A percentile compares a stretch with the other conserved stretches of the same genome.
phyloP scores from a whole-genome alignment of 2,113 vertebrate species.

The Trinectes maculatus region DNA sequence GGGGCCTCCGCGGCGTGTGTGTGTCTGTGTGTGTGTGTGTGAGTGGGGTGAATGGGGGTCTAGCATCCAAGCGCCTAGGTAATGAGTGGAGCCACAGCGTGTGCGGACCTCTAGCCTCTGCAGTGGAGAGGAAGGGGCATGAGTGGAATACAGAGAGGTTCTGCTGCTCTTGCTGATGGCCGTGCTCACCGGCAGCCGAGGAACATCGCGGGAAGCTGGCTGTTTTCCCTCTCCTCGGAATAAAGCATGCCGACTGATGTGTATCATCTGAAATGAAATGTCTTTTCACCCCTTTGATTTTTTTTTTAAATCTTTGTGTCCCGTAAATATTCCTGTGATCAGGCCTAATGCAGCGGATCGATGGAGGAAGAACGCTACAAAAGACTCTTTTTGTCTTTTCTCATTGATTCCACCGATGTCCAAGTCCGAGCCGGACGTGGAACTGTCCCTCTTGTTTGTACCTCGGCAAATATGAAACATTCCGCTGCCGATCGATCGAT shows the following conservation, averaged over 20 bases:
- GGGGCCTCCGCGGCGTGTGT: slow-evolving; percentile 9
- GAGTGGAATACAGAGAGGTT: slow-evolving; percentile 65
- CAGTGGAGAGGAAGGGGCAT: slow-evolving; percentile 55
- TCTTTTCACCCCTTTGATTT: neutral
- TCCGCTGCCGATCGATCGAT: no score
- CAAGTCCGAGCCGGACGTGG: no score
- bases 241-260: slow-evolving; percentile 14
- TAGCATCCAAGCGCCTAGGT: slow-evolving; percentile 66
- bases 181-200: slow-evolving; percentile 35
- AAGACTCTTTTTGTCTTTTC: no score
- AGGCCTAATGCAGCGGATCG: no score
- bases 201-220: slow-evolving; percentile 29
- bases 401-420: no score
- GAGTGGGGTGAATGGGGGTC: slow-evolving; percentile 59
- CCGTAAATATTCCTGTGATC: neutral
- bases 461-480: no score
- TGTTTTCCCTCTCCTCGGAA: slow-evolving; percentile 31
- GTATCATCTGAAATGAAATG: neutral
- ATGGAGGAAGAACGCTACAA: no score
- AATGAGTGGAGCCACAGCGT: slow-evolving; percentile 70
- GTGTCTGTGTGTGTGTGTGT: slow-evolving; percentile 11
- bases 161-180: slow-evolving; percentile 53
- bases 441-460: no score
- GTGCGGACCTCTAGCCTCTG: slow-evolving; percentile 72
- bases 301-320: no score